Evolutionary conservation across 2,888 invertebrate genomes (phyloP).

Genomic region (Cataglyphis altisquamis): DNA sequence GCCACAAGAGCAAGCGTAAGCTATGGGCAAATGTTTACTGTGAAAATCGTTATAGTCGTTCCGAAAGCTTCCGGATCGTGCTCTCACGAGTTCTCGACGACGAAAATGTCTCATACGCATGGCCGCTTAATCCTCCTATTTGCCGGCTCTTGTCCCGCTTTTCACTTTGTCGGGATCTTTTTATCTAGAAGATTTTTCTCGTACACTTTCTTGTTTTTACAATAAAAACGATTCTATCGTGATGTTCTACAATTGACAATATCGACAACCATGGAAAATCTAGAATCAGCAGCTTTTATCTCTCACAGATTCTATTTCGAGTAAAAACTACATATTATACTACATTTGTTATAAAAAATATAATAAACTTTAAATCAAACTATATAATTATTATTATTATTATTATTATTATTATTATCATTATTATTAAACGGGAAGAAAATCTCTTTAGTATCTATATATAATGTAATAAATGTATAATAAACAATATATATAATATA

Average conservation of each 20-base stretch:
- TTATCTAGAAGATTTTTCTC: constrained; percentile 45
- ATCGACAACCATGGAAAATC: not conserved
- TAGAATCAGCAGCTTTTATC: not conserved
- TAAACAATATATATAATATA: no score
- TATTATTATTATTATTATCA: no score
- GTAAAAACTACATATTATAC: not conserved
- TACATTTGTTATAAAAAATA: not conserved
- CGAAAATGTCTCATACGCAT: constrained; percentile 47
- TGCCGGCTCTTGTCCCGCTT: constrained; percentile 52
- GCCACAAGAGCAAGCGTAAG: constrained; percentile 68
- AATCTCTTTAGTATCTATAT: no score
- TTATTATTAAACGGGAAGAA: no score
- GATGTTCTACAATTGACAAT: constrained; percentile 20
- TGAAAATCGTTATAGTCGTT: constrained; percentile 73
- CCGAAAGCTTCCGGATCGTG: constrained; percentile 52
- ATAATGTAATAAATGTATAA: no score
- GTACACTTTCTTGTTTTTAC: not conserved
- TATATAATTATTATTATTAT: no score
- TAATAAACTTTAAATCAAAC: not conserved
- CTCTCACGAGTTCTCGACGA: constrained; percentile 35
- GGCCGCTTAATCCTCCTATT: constrained; percentile 57
- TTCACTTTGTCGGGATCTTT: constrained; percentile 53
- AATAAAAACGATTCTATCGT: not conserved
- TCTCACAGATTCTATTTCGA: not conserved
- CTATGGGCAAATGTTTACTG: constrained; percentile 71